Conservation (phyloP, 2,113 vertebrate genomes). For the Scatophagus argus region DNA sequence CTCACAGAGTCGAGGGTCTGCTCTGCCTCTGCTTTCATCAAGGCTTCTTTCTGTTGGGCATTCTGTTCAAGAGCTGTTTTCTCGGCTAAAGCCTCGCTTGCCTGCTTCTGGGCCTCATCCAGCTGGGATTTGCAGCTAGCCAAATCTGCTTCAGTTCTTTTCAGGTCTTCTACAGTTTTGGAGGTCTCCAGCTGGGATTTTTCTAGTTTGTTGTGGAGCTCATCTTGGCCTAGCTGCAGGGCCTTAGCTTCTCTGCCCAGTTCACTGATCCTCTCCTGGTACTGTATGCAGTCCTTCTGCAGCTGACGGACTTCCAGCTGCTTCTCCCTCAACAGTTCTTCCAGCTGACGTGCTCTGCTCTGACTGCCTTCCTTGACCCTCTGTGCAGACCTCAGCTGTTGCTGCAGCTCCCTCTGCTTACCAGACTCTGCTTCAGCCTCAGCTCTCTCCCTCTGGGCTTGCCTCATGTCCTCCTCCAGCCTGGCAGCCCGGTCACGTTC, state of each 20-base stretch:
- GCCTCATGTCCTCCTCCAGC: constrained; percentile 92
- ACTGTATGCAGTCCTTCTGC: constrained; percentile 92
- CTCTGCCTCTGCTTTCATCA: constrained; percentile 88
- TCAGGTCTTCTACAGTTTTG: constrained; percentile 81
- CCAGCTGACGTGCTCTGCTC: constrained; percentile 89
- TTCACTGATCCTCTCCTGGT: constrained; percentile 93
- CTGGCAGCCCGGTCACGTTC: constrained; percentile 81
- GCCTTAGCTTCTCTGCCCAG: constrained; percentile 89
- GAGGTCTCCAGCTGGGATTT: constrained; percentile 73
- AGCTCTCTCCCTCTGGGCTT: constrained; percentile 86
- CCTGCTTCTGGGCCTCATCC: constrained; percentile 87
- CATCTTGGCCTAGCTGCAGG: constrained; percentile 85
- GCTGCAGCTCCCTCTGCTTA: constrained; percentile 88
- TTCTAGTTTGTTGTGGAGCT: constrained; percentile 86
- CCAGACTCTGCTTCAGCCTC: constrained; percentile 85
- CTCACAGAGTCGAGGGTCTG: constrained; percentile 89
- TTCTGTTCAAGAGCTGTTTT: constrained; percentile 80
- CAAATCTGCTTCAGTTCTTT: constrained; percentile 85
- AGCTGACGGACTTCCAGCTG: constrained; percentile 95
- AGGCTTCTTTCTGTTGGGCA: constrained; percentile 79
- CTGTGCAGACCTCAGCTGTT: constrained; percentile 88
- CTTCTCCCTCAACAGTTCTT: constrained; percentile 95
- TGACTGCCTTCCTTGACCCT: constrained; percentile 86
- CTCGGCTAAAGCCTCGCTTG: constrained; percentile 85
- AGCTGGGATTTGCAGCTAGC: constrained; percentile 82